These are phyloP conservation scores for Drosophila sulfurigaster DNA, from an alignment of 1,140 invertebrate species.

Conservation along the genomic window DNA sequence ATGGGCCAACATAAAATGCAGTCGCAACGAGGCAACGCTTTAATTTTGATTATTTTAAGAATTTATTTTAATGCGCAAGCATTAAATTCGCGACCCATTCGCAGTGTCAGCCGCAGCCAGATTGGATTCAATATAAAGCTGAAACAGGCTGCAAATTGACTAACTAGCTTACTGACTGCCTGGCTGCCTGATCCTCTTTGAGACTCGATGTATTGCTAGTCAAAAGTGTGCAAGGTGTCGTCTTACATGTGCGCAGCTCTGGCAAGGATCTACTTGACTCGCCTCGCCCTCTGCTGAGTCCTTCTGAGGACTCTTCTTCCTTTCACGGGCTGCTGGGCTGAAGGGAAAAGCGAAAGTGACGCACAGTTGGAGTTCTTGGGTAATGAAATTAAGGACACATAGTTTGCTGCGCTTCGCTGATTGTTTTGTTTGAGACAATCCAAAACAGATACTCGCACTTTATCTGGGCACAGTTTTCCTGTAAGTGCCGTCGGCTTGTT, in stretches of 20 bases:
- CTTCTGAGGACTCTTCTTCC: neutral
- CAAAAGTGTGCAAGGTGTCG: constrained; percentile 62
- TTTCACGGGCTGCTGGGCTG: neutral
- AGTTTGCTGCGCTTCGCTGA: constrained; percentile 76
- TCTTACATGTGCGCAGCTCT: constrained; percentile 61
- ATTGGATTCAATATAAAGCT: constrained; percentile 34
- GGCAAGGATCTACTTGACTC: constrained; percentile 24
- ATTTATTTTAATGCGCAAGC: constrained; percentile 45
- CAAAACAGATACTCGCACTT: constrained; percentile 21
- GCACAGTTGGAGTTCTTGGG: constrained; percentile 67
- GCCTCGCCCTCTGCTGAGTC: neutral
- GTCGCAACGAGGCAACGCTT: constrained; percentile 29
- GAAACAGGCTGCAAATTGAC: constrained; percentile 13
- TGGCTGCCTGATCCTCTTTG: constrained; percentile 18
- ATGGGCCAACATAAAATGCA: constrained; percentile 8
- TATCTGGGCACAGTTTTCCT: constrained; percentile 26
- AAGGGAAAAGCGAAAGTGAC: constrained; percentile 73
- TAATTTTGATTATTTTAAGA: constrained; percentile 39
- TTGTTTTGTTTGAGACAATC: constrained; percentile 78
- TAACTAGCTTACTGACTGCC: constrained; percentile 13
- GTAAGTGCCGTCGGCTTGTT: constrained; percentile 46
- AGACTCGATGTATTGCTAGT: neutral
- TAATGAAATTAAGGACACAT: constrained; percentile 81
- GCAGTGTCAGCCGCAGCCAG: neutral
- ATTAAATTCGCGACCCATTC: constrained; percentile 8